Evolutionary conservation across 2,888 invertebrate genomes (phyloP).

Genomic region (Choreutis nemorana): DNA sequence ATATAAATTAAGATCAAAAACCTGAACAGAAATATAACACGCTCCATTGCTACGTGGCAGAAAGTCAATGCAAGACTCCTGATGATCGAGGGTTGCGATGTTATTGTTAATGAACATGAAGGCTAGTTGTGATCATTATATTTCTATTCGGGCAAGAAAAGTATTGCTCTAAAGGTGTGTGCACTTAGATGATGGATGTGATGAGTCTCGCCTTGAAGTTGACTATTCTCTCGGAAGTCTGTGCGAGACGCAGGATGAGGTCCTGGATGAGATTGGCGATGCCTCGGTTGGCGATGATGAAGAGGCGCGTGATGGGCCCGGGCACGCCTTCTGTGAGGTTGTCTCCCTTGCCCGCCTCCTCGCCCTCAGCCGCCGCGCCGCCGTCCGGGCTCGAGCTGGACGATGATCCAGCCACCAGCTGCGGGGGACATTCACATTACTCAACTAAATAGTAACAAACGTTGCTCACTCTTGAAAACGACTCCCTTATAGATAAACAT

Average conservation of each 20-base stretch:
- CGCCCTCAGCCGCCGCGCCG: constrained; percentile 55
- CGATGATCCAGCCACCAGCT: constrained; percentile 79
- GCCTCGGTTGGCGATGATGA: constrained; percentile 87
- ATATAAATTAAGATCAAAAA: too few species aligned
- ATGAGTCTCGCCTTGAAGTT: constrained; percentile 93
- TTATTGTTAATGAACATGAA: too few species aligned
- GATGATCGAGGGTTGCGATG: too few species aligned
- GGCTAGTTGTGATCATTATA: too few species aligned
- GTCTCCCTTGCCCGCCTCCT: constrained; percentile 68
- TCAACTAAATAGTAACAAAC: constrained; percentile 5
- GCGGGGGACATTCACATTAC: constrained; percentile 21
- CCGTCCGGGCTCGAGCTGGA: constrained; percentile 66
- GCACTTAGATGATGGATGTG: constrained; percentile 85
- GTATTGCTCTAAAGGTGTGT: constrained; percentile 35
- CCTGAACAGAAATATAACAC: too few species aligned
- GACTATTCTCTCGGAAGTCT: constrained; percentile 90
- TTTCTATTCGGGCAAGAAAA: too few species aligned
- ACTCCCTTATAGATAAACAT: too few species aligned
- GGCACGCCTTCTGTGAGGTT: constrained; percentile 84
- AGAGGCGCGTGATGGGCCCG: constrained; percentile 85
- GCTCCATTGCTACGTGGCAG: too few species aligned
- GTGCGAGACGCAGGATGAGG: constrained; percentile 86
- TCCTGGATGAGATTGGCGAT: constrained; percentile 88
- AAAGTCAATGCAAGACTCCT: too few species aligned
- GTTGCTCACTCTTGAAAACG: constrained; percentile 6